A percentile compares a stretch with the other conserved stretches of the same genome.
These are phyloP conservation scores for Dasyurus viverrinus DNA, from an alignment of 2,113 vertebrate species.

Conservation along the genomic window DNA sequence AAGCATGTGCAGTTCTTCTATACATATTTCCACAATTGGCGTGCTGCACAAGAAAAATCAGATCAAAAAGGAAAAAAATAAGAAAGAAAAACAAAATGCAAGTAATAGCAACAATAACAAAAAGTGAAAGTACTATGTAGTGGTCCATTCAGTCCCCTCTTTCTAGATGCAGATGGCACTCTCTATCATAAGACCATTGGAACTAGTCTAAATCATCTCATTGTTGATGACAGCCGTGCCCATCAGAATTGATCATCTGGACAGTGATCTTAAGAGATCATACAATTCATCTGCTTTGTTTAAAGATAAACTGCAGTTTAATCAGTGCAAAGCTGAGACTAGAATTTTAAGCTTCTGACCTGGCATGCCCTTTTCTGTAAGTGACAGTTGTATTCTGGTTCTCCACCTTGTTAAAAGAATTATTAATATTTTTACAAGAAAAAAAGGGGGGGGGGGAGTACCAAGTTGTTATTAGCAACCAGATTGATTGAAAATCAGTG, in stretches of 20 bases:
- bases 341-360: not conserved
- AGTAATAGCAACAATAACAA: no score
- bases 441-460: not conserved
- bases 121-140: no score
- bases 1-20: no score
- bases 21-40: no score
- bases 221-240: no score
- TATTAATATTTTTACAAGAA: slow-evolving; percentile 10
- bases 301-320: not conserved
- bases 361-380: not conserved
- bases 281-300: not conserved
- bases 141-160: no score
- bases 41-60: no score
- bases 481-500: not conserved
- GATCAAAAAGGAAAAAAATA: no score
- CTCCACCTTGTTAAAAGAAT: not conserved
- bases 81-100: no score
- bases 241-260: not conserved
- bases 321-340: not conserved
- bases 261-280: not conserved
- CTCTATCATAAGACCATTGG: no score
- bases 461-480: not conserved
- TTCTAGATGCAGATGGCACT: no score
- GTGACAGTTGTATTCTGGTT: not conserved
- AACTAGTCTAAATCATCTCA: no score